Percentiles rank a stretch among this genome's conserved stretches.
Evolutionary conservation across 1,140 invertebrate species (phyloP).

Genomic region (Eriosoma lanigerum): DNA sequence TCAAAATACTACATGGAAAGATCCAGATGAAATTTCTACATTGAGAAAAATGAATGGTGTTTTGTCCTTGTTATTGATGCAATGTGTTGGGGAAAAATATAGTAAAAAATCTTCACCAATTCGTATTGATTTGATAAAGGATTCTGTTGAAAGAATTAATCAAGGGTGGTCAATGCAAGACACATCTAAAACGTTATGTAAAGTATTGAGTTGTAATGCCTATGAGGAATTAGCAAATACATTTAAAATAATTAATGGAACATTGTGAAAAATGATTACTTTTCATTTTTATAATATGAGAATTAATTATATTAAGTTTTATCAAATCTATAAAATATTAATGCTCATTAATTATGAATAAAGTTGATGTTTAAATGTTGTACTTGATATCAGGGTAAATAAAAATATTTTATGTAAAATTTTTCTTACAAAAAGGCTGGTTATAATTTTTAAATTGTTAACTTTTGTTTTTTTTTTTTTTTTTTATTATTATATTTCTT

Average conservation of each 20-base stretch:
- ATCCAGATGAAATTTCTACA: slow-evolving; percentile 20
- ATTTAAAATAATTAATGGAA: slow-evolving; percentile 25
- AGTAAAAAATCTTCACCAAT: slow-evolving; percentile 11
- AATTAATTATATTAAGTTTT: not conserved
- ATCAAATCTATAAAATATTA: not conserved
- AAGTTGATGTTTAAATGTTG: not conserved
- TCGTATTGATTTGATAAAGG: slow-evolving; percentile 15
- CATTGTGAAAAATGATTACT: not conserved
- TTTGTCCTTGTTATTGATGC: slow-evolving; percentile 17
- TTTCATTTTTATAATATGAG: not conserved
- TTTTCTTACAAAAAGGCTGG: too few relatives aligned
- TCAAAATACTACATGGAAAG: slow-evolving; percentile 12
- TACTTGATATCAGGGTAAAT: not conserved
- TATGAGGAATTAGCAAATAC: slow-evolving; percentile 35
- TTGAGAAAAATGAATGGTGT: slow-evolving; percentile 38
- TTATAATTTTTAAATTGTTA: too few relatives aligned
- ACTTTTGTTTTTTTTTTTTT: too few relatives aligned
- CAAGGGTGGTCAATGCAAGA: slow-evolving; percentile 37
- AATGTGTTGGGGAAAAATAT: slow-evolving; percentile 31
- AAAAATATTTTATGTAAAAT: not conserved
- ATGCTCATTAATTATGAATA: not conserved
- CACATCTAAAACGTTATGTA: slow-evolving; percentile 3
- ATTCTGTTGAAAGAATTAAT: slow-evolving; percentile 26
- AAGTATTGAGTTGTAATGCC: slow-evolving; percentile 29
- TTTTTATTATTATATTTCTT: too few relatives aligned